Evolutionary conservation across 2,797 vertebrate genomes (phyloP), one percentile per base, ranked within the genome.

Genomic region (Spinibarbus caldwelli): DNA sequence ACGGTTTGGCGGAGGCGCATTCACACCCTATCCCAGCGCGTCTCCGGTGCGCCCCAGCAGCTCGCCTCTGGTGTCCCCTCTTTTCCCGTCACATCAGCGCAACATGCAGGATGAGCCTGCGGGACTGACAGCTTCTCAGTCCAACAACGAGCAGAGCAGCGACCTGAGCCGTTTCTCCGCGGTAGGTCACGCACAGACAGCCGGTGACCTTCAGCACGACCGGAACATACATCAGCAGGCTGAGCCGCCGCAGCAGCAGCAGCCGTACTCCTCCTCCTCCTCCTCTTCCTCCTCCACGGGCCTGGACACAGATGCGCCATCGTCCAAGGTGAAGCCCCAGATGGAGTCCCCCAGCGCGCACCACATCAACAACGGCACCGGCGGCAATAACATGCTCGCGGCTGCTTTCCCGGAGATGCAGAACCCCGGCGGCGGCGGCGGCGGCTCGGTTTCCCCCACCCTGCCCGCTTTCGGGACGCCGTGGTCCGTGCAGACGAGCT

Each of bases 401-500:
- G 96, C 96, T 89, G 95, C 94, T 78, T 99, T 98, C 92, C 93
- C 95, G 87, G 97, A 98, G 91, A 93, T 97, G 89, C 95, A 96
- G 92, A 95, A 92, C 91, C 91, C 94, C 87, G 91, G 92, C 34
- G 95, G 96, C 85, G 96, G 93, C 95, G 95, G 96, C 85, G 96
- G 80, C 26, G 83, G 96, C 87, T 95, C 97, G 88, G 92, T 95
- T 29, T 96, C 97, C n/a, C 95, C 97, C 45, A 94, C 95, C 87
- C 94, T 98, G 87, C 94, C 96, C 29, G 96, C 97, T 67, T 98
- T 98, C 94, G 96, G 97, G 86, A 95, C 97, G 89, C 97, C 98
- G n/a, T 99, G 97, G 98, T 98, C 97, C 26, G 96, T 98, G 80
- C 97, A 97, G 93, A 96, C 97, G 88, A 97, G 95, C 89, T 96